These are phyloP conservation scores for Antheraea pernyi DNA, from an alignment of 1,140 invertebrate species.

Conservation along the genomic window DNA sequence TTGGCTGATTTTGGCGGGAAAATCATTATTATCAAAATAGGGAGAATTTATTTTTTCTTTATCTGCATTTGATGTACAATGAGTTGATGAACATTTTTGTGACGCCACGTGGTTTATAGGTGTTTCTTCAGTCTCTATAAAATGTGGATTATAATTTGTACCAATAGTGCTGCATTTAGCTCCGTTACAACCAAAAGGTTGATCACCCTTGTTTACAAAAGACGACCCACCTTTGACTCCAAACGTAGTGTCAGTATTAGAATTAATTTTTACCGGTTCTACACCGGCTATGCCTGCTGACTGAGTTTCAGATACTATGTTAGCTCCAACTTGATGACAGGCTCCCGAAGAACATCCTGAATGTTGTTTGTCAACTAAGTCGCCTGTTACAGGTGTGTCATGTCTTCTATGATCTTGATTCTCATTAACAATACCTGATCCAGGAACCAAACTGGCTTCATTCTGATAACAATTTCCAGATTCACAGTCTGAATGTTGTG, in stretches of 20 bases:
- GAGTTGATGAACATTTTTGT: not conserved
- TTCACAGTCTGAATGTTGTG: not conserved
- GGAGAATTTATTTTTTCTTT: not conserved
- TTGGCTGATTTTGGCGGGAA: not conserved
- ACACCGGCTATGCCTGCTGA: not conserved
- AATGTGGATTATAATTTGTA: not conserved
- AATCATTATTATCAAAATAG: not conserved
- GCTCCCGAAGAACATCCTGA: not conserved
- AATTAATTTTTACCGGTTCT: not conserved
- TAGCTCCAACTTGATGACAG: not conserved
- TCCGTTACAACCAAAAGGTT: not conserved
- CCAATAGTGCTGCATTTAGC: not conserved
- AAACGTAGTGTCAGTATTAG: not conserved
- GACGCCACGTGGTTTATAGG: not conserved
- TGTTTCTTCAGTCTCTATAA: not conserved
- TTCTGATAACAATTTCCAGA: slow-evolving; percentile 2
- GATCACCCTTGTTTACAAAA: not conserved
- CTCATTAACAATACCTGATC: not conserved
- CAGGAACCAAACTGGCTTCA: not conserved
- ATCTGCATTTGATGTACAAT: not conserved
- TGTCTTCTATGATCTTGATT: not conserved
- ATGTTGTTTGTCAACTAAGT: not conserved
- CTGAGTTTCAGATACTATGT: not conserved
- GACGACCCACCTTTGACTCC: not conserved
- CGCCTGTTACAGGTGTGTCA: not conserved